These are phyloP conservation scores for Chromobotia macracanthus DNA, from an alignment of 2,797 vertebrate species.

Conservation along the genomic window DNA sequence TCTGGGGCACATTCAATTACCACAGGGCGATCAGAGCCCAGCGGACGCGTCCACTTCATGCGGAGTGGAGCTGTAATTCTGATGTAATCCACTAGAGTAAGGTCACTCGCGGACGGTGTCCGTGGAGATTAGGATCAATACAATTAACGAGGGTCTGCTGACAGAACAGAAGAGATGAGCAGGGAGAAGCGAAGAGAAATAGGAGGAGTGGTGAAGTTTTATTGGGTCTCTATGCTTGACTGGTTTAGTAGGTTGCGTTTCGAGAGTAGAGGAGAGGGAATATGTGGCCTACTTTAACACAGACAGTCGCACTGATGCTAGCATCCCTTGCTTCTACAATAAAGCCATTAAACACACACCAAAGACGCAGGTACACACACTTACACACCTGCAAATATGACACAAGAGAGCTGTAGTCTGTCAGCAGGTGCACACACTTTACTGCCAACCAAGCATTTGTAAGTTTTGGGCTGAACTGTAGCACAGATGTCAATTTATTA, in stretches of 20 bases:
- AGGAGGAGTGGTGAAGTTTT: slow-evolving; percentile 36
- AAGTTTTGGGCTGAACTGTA: background rate
- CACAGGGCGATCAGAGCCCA: slow-evolving; percentile 33
- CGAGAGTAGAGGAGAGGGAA: slow-evolving; percentile 52
- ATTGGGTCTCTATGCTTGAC: slow-evolving; percentile 55
- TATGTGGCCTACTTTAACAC: slow-evolving; percentile 59
- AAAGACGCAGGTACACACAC: slow-evolving; percentile 17
- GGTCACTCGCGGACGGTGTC: slow-evolving; percentile 45
- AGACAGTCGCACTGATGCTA: slow-evolving; percentile 27
- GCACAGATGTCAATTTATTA: slow-evolving; percentile 18
- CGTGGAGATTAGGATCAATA: slow-evolving; percentile 56
- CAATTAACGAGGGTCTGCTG: slow-evolving; percentile 52
- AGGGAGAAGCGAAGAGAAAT: slow-evolving; percentile 12
- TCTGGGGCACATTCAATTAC: slow-evolving; percentile 54
- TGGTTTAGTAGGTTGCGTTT: slow-evolving; percentile 58
- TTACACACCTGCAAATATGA: slow-evolving; percentile 27
- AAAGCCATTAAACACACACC: background rate
- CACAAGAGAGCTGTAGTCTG: background rate
- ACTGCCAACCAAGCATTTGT: background rate
- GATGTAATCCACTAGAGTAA: slow-evolving; percentile 46
- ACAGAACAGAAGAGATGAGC: slow-evolving; percentile 35
- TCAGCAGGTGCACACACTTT: slow-evolving; percentile 7
- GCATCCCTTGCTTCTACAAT: background rate
- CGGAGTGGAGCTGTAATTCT: slow-evolving; percentile 48
- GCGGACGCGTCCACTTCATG: slow-evolving; percentile 46